phyloP scores from a whole-genome alignment of 2,888 invertebrate species.

The Drosophila nr. fundita region DNA sequence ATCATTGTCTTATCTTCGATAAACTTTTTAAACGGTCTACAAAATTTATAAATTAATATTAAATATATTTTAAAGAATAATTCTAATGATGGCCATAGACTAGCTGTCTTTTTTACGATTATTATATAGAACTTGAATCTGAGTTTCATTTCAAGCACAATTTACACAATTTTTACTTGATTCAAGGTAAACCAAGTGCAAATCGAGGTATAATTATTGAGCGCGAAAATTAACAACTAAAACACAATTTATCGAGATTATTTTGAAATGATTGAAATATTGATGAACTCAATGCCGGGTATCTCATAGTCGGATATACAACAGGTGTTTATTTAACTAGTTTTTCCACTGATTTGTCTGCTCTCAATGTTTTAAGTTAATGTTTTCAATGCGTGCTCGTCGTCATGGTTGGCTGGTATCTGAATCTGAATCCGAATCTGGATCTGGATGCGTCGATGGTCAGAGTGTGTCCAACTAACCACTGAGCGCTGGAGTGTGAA shows the following conservation, averaged over 20 bases:
- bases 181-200: background rate
- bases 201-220: background rate
- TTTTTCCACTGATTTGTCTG: slow-evolving; percentile 5
- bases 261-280: background rate
- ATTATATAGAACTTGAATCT: too few relatives aligned
- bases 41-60: too few relatives aligned
- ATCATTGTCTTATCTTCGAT: too few relatives aligned
- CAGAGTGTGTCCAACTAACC: slow-evolving; percentile 40
- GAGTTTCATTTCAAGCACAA: background rate
- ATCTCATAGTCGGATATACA: background rate
- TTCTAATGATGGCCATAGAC: too few relatives aligned
- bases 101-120: too few relatives aligned
- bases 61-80: too few relatives aligned
- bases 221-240: background rate
- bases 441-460: slow-evolving; percentile 60
- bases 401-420: slow-evolving; percentile 58
- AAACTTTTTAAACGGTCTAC: too few relatives aligned
- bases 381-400: slow-evolving; percentile 40
- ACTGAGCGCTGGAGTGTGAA: slow-evolving; percentile 64
- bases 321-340: background rate
- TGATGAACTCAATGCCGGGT: background rate
- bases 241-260: background rate
- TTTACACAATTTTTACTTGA: background rate
- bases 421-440: slow-evolving; percentile 50
- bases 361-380: slow-evolving; percentile 12